Evolutionary conservation across 2,888 invertebrate species (phyloP).

Genomic region (Plebejus anna): DNA sequence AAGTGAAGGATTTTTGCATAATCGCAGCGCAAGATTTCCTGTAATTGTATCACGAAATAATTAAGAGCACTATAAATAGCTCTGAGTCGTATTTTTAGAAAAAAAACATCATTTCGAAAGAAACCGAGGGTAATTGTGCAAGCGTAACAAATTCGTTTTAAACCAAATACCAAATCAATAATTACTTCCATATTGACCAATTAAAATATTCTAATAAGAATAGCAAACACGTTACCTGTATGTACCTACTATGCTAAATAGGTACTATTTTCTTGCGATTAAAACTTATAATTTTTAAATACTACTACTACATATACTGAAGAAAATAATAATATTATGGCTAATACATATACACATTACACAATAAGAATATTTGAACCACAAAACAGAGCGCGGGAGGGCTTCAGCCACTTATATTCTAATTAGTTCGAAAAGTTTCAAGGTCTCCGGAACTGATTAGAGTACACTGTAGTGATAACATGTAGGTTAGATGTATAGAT

Average conservation of each 20-base stretch:
- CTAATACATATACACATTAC: too few species aligned
- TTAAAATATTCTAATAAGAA: neutral
- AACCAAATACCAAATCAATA: neutral
- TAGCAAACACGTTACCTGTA: neutral
- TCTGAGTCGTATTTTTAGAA: neutral
- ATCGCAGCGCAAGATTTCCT: neutral
- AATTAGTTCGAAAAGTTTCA: conserved; percentile 20
- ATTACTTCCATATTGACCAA: neutral
- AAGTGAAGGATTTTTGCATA: neutral
- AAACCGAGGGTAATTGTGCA: neutral
- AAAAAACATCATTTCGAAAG: neutral
- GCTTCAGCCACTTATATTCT: conserved; percentile 48
- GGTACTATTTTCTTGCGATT: neutral
- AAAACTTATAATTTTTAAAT: neutral
- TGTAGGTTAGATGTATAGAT: conserved; percentile 27
- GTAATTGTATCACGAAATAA: neutral
- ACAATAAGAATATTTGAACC: neutral
- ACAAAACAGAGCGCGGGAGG: conserved; percentile 63
- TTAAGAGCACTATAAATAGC: neutral
- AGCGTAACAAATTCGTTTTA: neutral
- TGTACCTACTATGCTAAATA: neutral
- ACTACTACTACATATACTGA: neutral
- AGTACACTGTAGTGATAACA: conserved; percentile 30
- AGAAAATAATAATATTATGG: too few species aligned
- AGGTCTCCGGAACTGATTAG: conserved; percentile 27